These are phyloP conservation scores for Xanthorhoe designata DNA, from an alignment of 2,888 invertebrate genomes.

Conservation along the genomic window DNA sequence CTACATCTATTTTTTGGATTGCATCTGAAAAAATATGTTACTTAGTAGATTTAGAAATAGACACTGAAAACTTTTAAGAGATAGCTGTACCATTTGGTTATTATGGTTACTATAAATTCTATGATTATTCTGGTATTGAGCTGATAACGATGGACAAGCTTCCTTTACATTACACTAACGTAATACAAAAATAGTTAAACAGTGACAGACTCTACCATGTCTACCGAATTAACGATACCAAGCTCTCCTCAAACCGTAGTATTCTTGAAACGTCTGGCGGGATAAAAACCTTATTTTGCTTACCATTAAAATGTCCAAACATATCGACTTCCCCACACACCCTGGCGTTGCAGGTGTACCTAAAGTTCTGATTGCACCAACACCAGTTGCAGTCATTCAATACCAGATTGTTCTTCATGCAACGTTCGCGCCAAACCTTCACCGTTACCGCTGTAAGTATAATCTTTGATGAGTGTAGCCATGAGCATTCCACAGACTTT, in stretches of 20 bases:
- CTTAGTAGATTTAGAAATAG: not conserved
- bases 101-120: too few relatives aligned
- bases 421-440: slow-evolving; percentile 56
- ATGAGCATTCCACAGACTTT: too few relatives aligned
- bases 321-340: slow-evolving; percentile 64
- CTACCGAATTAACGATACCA: too few relatives aligned
- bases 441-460: slow-evolving; percentile 54
- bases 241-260: too few relatives aligned
- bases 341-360: slow-evolving; percentile 62
- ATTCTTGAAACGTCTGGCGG: too few relatives aligned
- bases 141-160: too few relatives aligned
- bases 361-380: slow-evolving; percentile 48
- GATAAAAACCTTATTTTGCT: not conserved
- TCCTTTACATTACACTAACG: too few relatives aligned
- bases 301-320: slow-evolving; percentile 80
- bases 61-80: not conserved
- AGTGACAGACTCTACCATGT: too few relatives aligned
- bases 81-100: too few relatives aligned
- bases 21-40: slow-evolving; percentile 57
- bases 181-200: too few relatives aligned
- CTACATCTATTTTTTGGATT: slow-evolving; percentile 65
- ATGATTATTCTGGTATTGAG: too few relatives aligned
- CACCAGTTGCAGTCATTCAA: slow-evolving; percentile 80
- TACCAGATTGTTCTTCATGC: slow-evolving; percentile 48
- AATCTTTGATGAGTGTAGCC: not conserved